Evolutionary conservation across 2,888 invertebrate genomes (phyloP).

Genomic region (Corbicula japonica): DNA sequence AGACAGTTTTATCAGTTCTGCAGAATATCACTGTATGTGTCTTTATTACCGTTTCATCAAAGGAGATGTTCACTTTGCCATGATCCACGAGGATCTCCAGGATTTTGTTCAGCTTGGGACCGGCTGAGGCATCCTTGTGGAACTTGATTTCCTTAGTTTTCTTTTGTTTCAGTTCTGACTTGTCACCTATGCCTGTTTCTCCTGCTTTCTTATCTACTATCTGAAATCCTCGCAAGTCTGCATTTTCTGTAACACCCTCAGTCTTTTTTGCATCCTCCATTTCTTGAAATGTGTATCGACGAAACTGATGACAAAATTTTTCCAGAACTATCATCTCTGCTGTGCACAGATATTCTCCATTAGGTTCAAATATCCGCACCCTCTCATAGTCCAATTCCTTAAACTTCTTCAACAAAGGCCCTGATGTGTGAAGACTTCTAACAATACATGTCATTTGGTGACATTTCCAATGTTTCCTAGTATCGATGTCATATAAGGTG

Average conservation of each 20-base stretch:
- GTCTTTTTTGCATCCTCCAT: neutral
- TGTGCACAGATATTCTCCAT: constrained; percentile 28
- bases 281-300: constrained; percentile 12
- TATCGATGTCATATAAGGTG: no score
- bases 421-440: constrained; percentile 14
- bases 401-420: constrained; percentile 15
- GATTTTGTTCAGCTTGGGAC: constrained; percentile 14
- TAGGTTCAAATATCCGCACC: constrained; percentile 30
- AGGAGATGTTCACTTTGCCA: constrained; percentile 23
- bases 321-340: constrained; percentile 31
- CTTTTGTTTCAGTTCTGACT: neutral
- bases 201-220: constrained; percentile 10
- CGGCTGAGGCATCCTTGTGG: neutral
- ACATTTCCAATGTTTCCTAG: no score
- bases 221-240: neutral
- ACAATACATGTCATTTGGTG: no score
- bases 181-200: neutral
- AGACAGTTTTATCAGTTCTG: no score
- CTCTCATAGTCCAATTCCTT: constrained; percentile 24
- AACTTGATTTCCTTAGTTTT: constrained; percentile 26
- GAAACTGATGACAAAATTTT: constrained; percentile 21
- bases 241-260: neutral
- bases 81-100: constrained; percentile 5
- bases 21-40: no score
- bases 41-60: constrained; percentile 17